Evolutionary conservation across 2,113 vertebrate genomes (phyloP), one percentile per base, ranked within the genome.

Genomic region (Hippocampus barbouri): DNA sequence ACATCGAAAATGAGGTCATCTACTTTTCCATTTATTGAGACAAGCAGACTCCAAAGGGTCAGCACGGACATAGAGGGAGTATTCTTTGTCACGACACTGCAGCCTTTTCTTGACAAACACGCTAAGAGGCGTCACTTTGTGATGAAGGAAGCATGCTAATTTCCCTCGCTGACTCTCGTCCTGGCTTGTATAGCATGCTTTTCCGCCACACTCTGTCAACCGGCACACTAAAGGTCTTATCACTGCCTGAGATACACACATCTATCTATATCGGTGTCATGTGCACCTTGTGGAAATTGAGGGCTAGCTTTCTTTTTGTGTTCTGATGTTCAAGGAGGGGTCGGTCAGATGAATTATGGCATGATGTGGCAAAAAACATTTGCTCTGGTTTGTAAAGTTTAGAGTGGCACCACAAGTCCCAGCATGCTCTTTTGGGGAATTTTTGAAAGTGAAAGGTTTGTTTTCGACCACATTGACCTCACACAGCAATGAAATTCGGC

Each of bases 51-150:
- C 71, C 12, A 38, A 43, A 25, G n/a, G n/a, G 62, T 43, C 40
- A 43, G 11, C n/a, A 6, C 40, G 23, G 41, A 27, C 8, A 66
- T 45, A 66, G n/a, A 66, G 41, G 21, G 64, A 25, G n/a, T 23
- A 47, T 66, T 66, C 41, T 63, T 40, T 66, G 38, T 66, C 64
- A 25, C n/a, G 3, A 66, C 64, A 66, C 64, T 47, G 34, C n/a
- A 47, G 64, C 41, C 41, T 64, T 64, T 66, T 75, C 79, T 74
- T 73, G 72, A 73, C 80, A 86, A 83, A 85, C 77, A 75, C 1
- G 5, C 9, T 15, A 34, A 1, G 18, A 69, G 67, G 56, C 25
- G n/a, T 45, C 20, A 25, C 14, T 30, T 30, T 23, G 23, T 7
- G n/a, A 45, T 7, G 61, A 74, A 34, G 66, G 25, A 16, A 34